Conservation (phyloP, 2,888 invertebrate species). For the Cryptocephalus primarius region DNA sequence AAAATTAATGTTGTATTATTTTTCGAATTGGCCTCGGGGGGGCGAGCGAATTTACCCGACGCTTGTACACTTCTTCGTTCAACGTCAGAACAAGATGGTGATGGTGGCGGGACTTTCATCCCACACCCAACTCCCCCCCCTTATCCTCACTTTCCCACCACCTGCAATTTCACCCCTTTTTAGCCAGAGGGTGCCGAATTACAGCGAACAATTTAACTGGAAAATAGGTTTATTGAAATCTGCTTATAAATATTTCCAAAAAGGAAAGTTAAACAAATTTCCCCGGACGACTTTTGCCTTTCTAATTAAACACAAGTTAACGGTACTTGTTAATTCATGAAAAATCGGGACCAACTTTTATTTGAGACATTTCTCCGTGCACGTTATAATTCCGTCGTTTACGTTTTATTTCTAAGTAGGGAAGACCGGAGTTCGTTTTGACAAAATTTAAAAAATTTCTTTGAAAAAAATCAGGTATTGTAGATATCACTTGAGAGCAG, state of each 20-base stretch:
- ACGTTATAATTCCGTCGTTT: no score
- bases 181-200: constrained; percentile 12
- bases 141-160: constrained; percentile 13
- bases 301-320: no score
- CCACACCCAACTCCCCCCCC: constrained; percentile 4
- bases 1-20: constrained; percentile 22
- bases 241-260: constrained; percentile 1
- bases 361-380: no score
- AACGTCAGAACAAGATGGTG: constrained; percentile 27
- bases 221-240: constrained; percentile 25
- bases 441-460: no score
- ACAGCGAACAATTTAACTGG: constrained; percentile 22
- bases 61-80: constrained; percentile 21
- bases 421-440: no score
- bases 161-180: constrained; percentile 10
- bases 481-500: no score
- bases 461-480: no score
- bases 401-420: no score
- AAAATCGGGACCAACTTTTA: no score
- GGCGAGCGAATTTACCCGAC: constrained; percentile 2
- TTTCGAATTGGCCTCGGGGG: constrained; percentile 19
- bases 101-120: constrained; percentile 8
- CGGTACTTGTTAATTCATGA: no score
- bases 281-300: no score
- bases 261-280: no score